Base-by-base conservation (phyloP, 2,888 invertebrate genomes). In the Tolmerus cingulatus region DNA sequence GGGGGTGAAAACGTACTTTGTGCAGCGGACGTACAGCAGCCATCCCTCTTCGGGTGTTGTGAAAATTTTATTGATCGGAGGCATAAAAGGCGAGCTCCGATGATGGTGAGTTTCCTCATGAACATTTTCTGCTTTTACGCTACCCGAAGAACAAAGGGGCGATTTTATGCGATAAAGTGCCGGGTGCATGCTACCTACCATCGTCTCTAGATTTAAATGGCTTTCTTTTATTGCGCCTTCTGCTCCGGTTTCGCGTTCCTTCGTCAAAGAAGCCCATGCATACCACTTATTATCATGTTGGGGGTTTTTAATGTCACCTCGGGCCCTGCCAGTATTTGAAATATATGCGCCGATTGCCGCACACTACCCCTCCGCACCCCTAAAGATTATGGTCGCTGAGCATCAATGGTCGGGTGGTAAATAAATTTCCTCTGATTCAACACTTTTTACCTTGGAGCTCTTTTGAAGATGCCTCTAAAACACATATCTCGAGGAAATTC, bases 1-100 rank as follows among this genome's bases (percentile, higher is more conserved):
- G 51, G 66, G 78, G 82, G 82, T 82, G 66, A 82, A 82, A 37
- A 57, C 57, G 66, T 66, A 57, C 81, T 12, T 16, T 51, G 23
- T 12, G 37, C 55, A 23, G 9, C 27, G 5, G 12, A 27, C 66
- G 23, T 66, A 66, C 23, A 23, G 66, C 8, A 82, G 55, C 27
- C 82, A 82, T 82, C 82, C 82, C 82, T 82, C 82, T 66, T 34
- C 30, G 51, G 51, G 23, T 23, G 16, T 81, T 66, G 37, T 57
- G 82, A 46, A 82, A 82, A 82, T 82, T 82, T 82, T 82, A 82
- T 82, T 82, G 82, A 82, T 82, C 82, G 19, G 37, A 82, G 51
- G 23, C 57, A 19, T 79, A 82, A 82, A 82, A 37, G 66, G 34
- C 30, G 82, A 82, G 40, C 57, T 66, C 57, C 51, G 66, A 66